A percentile compares a stretch with the other conserved stretches of the same genome.
phyloP scores from a whole-genome alignment of 37 sponge, comb jelly and placozoan genomes.

The Sycon ciliatum region DNA sequence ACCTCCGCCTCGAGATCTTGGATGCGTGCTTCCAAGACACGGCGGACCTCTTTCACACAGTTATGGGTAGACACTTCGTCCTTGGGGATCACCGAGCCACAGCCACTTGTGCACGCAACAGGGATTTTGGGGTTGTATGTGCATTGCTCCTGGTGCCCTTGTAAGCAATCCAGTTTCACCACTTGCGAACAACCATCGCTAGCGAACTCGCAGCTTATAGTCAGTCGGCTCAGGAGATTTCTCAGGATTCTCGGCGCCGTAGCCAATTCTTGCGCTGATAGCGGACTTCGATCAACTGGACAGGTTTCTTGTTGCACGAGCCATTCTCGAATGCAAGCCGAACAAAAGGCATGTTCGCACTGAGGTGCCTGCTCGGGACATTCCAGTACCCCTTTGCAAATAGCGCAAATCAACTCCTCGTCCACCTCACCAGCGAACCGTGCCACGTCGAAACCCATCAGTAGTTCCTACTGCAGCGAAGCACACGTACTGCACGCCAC shows the following conservation, averaged over 20 bases:
- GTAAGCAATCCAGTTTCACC: conserved; percentile 61
- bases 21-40: not conserved
- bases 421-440: conserved; percentile 79
- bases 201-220: conserved; percentile 73
- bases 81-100: conserved; percentile 66
- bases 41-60: not conserved
- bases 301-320: conserved; percentile 73
- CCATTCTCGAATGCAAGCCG: conserved; percentile 79
- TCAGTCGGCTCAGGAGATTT: conserved; percentile 72
- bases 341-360: conserved; percentile 94
- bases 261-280: conserved; percentile 56
- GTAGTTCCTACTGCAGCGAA: too few relatives aligned
- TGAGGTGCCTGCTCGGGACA: conserved; percentile 69
- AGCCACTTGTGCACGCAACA: conserved; percentile 77
- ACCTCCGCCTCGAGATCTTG: conserved; percentile 2
- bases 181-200: conserved; percentile 67
- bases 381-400: conserved; percentile 75
- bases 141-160: conserved; percentile 63
- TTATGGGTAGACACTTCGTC: conserved; percentile 46
- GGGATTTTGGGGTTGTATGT: conserved; percentile 76
- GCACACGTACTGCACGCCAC: too few relatives aligned
- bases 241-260: conserved; percentile 82
- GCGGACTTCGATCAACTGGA: conserved; percentile 72
- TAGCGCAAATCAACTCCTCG: conserved; percentile 83
- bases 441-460: conserved; percentile 78